Evolutionary conservation across 2,113 vertebrate species (phyloP).

Genomic region (Haemorhous mexicanus): DNA sequence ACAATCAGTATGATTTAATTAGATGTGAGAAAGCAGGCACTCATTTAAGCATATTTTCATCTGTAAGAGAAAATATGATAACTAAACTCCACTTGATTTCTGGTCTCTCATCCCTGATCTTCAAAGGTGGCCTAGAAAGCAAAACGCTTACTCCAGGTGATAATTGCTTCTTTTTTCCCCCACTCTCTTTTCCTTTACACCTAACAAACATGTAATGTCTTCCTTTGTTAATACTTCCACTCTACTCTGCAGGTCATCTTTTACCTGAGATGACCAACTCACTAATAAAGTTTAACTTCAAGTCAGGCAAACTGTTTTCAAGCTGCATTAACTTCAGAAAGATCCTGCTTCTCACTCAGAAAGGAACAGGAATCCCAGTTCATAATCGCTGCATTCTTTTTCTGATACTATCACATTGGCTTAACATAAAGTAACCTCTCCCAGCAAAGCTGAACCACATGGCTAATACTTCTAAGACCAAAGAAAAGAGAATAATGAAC

Average conservation of each 20-base stretch:
- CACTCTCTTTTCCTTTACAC: not conserved
- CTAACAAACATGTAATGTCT: not conserved
- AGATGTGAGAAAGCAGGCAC: not conserved
- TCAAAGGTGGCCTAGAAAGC: conserved; percentile 5
- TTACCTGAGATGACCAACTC: not conserved
- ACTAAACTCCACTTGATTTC: not conserved
- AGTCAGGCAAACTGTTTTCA: not conserved
- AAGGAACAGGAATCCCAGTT: not conserved
- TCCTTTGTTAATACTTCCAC: not conserved
- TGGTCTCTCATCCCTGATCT: not conserved
- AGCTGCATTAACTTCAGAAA: not conserved
- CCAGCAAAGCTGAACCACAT: not conserved
- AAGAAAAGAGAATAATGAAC: not conserved
- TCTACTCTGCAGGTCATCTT: not conserved
- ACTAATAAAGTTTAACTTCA: not conserved
- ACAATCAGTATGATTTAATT: not conserved
- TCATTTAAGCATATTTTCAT: not conserved
- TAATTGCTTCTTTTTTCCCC: not conserved
- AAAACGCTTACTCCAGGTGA: conserved; percentile 8
- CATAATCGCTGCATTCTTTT: not conserved
- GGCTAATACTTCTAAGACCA: not conserved
- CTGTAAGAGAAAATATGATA: not conserved
- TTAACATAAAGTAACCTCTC: not conserved
- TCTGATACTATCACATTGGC: not conserved
- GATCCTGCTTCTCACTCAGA: not conserved